Evolutionary conservation across 2,797 vertebrate species (phyloP).

Genomic region (Megalops cyprinoides): DNA sequence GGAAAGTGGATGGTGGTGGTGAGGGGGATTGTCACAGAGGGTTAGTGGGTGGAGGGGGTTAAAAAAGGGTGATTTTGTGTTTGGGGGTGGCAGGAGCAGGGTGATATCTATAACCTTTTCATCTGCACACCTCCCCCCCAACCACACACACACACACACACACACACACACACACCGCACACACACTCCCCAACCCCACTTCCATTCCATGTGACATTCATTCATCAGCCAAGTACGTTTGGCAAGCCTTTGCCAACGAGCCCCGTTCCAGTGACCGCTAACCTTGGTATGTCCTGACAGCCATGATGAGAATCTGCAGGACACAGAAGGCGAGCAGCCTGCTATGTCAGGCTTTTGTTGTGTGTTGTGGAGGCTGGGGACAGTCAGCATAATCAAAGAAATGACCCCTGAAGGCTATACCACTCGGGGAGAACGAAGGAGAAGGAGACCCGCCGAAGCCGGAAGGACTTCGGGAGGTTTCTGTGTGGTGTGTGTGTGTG

Average conservation of each 20-base stretch:
- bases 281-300: constrained; percentile 99
- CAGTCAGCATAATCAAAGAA: constrained; percentile 98
- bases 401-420: constrained; percentile 98
- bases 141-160: constrained; percentile 35
- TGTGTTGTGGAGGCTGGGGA: constrained; percentile 88
- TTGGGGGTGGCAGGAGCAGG: constrained; percentile 56
- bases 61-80: constrained; percentile 20
- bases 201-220: constrained; percentile 89
- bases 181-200: constrained; percentile 49
- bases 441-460: constrained; percentile 61
- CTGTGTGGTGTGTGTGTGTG: constrained; percentile 32
- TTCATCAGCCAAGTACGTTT: constrained; percentile 92
- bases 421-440: constrained; percentile 71
- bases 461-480: constrained; percentile 67
- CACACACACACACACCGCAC: not conserved
- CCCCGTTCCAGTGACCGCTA: constrained; percentile 94
- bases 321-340: constrained; percentile 90
- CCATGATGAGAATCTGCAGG: constrained; percentile 98
- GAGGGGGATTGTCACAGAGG: not conserved
- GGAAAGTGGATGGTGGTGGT: constrained; percentile 59
- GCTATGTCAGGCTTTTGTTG: constrained; percentile 89
- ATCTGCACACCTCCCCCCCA: constrained; percentile 62
- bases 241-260: constrained; percentile 84
- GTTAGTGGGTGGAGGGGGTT: not conserved
- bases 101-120: constrained; percentile 84